Conservation (phyloP, 2,113 vertebrate species). For the Albula goreensis region DNA sequence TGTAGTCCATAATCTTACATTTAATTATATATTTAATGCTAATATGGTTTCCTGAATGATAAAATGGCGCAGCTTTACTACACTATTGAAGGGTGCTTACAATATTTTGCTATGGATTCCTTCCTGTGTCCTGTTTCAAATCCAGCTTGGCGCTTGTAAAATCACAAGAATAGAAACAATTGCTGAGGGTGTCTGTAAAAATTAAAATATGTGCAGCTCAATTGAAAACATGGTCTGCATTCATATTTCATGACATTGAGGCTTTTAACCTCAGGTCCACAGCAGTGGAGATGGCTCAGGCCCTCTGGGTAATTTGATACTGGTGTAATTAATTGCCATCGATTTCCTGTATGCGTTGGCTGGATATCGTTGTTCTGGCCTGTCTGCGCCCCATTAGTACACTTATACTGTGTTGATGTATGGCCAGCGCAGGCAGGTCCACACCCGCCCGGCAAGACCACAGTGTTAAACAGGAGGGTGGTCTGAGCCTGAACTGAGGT, state of each 20-base stretch:
- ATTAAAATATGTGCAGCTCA: neutral
- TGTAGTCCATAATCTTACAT: neutral
- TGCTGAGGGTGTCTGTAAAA: neutral
- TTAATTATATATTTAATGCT: neutral
- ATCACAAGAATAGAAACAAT: neutral
- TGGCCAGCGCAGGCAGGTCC: slow-evolving; percentile 21
- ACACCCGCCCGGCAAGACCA: neutral
- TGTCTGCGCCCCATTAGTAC: slow-evolving; percentile 59
- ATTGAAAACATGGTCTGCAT: neutral
- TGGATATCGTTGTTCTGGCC: slow-evolving; percentile 54
- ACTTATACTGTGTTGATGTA: slow-evolving; percentile 51
- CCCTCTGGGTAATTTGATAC: slow-evolving; percentile 62
- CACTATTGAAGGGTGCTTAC: neutral
- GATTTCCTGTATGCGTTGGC: slow-evolving; percentile 69
- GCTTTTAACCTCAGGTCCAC: neutral
- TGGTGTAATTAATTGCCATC: slow-evolving; percentile 64
- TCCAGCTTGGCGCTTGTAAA: neutral
- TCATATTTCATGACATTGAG: neutral
- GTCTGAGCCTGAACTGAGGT: neutral
- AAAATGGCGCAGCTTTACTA: neutral
- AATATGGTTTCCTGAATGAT: neutral
- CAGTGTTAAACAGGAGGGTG: neutral
- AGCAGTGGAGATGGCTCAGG: slow-evolving; percentile 21
- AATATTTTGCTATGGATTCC: neutral
- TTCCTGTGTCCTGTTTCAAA: neutral